Base-by-base conservation (phyloP, 92 coral and sea anemone species). In the Epizoanthus ramosus region DNA sequence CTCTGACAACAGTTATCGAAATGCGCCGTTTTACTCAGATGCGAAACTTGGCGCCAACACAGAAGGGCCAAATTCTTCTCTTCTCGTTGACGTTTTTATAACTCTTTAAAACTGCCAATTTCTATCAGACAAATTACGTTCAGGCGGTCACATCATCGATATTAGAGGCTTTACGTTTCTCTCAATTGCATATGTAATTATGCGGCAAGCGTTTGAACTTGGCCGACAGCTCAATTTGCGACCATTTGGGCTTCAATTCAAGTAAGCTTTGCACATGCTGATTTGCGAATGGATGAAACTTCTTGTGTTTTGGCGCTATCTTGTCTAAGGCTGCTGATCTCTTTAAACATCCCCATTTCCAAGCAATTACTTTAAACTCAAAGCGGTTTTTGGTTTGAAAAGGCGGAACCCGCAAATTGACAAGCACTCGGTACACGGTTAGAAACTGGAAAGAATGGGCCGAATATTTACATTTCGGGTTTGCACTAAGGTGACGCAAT, bases 171-270 rank as follows among this genome's bases (percentile, higher is more conserved):
- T 80, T 71, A 83, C 91, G 83, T 70, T 86, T 80, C 84, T 83
- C 84, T 81, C 79, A 24, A 63, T 71, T 70, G 97, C 86, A 90
- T 90, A 67, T 58, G 73, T 87, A 88, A 93, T 88, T 68, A 85
- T 53, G 91, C 88, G 95, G 98, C 89, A 83, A 43, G 79, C 95
- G 73, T 93, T 91, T 88, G 92, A 91, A 91, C 93, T 88, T 67
- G 77, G 57, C 84, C 87, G 87, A 33, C 86, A 79, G 75, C 73
- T 88, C 89, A 81, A 89, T 89, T 89, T 89, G 80, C 67, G 84
- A 80, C 90, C 84, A 84, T 88, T 88, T 85, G 72, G 50, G 72
- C 47, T 15, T 35, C 47, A 67, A 33, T 64, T 16, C 72, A 24
- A 15, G 50, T 3, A 39, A 71, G 75, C 75, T 43, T 37, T 45